Base-by-base conservation (phyloP, 1,140 invertebrate species). In the Drosophila hydei region DNA sequence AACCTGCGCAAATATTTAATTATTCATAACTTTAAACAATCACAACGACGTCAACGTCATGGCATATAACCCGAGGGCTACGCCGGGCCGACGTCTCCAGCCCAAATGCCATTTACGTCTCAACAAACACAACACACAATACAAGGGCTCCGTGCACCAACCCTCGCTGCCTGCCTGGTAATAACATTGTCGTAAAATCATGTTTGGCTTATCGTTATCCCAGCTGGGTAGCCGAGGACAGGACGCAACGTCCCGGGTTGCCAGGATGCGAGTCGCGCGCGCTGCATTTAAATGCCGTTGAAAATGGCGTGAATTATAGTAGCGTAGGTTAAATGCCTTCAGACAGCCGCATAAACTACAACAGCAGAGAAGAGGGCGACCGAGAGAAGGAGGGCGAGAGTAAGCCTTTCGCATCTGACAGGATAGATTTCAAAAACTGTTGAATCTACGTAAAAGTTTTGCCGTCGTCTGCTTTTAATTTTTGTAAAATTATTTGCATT, bases 21-120 rank as follows among this genome's bases (percentile, higher is more conserved):
- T 90, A 90, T 90, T 90, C 89, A 90, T 90, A 90, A 90, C 89
- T 83, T 85, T 85, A 85, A 80, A 89, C 80, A 89, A 85, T 81
- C 83, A 88, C 84, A 65, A 69, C 84, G 76, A 78, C 81, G 74
- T 84, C 67, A 72, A 70, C 79, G 78, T 84, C 74, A 74, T 84
- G 74, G 64, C 67, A 59, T 61, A 58, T 81, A 81, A 81, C 77
- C 81, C 77, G 54, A 61, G 77, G 81, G 64, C 59, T 50, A 51
- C 33, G 45, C 52, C 59, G 59, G 16, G 7, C 19, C 38, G 23
- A n/a, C 27, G 1, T 33, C 7, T 45, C 38, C 43, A 25, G 8
- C 19, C 50, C 47, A 36, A 43, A 40, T 27, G 43, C 47, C 76
- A 33, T 75, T 87, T 87, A 72, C 84, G 68, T 83, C 78, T 78